Evolutionary conservation across 2,797 vertebrate species (phyloP).

Genomic region (Gallirallus australis): DNA sequence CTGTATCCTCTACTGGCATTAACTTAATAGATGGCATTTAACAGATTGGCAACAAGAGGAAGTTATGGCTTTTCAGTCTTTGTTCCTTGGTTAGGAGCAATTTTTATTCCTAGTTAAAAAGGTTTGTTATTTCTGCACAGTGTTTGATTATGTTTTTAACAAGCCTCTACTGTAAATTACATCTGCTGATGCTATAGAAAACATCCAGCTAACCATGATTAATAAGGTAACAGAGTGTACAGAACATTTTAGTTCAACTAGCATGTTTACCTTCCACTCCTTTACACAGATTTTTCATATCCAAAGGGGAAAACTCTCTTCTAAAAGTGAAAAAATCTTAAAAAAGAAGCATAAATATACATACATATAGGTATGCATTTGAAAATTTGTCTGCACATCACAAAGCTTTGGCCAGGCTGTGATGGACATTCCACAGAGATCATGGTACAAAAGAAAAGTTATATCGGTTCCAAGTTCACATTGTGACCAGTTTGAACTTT

Average conservation of each 20-base stretch:
- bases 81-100: not conserved
- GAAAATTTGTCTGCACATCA: not conserved
- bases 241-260: not conserved
- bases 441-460: not conserved
- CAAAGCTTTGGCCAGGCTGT: not conserved
- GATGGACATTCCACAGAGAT: not conserved
- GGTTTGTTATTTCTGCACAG: not conserved
- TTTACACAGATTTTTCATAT: not conserved
- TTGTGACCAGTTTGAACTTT: not conserved
- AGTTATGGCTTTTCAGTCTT: not conserved
- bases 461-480: not conserved
- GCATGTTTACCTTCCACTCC: not conserved
- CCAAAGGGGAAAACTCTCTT: not conserved
- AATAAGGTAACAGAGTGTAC: not conserved
- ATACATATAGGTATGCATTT: not conserved
- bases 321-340: not conserved
- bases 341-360: not conserved
- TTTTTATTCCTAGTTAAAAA: not conserved
- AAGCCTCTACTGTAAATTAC: not conserved
- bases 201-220: not conserved
- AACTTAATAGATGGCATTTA: not conserved
- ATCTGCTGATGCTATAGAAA: not conserved
- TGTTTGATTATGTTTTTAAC: not conserved
- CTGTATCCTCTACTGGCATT: not conserved
- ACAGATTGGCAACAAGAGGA: not conserved